Evolutionary conservation across 2,888 invertebrate species (phyloP).

Genomic region (Sphaerophoria taeniata): DNA sequence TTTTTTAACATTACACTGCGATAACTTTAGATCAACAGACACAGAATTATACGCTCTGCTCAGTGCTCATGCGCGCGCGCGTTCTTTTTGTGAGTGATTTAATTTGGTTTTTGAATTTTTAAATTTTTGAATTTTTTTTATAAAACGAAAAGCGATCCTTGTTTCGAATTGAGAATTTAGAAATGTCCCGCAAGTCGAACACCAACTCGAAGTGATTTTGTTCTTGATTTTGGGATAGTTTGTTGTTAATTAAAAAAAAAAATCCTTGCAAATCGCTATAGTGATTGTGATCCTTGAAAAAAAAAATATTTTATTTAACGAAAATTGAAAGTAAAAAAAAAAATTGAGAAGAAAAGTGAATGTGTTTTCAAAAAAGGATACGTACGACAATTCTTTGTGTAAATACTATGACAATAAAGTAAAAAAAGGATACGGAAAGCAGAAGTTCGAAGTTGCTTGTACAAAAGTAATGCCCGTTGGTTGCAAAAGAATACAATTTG

Average conservation of each 20-base stretch:
- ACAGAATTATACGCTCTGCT: conserved; percentile 75
- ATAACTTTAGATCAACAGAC: conserved; percentile 81
- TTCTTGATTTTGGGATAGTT: neutral
- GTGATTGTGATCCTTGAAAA: neutral
- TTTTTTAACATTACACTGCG: conserved; percentile 82
- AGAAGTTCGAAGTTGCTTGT: neutral
- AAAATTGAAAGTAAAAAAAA: neutral
- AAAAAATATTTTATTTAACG: neutral
- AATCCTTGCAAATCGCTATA: conserved; percentile 8
- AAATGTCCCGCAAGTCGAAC: conserved; percentile 40
- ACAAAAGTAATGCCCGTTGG: conserved; percentile 27
- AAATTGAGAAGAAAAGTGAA: conserved; percentile 49
- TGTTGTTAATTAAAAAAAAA: neutral
- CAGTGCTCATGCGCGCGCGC: conserved; percentile 77
- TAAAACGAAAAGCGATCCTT: neutral
- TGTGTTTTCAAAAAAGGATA: conserved; percentile 59
- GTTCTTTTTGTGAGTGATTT: conserved; percentile 30
- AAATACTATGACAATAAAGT: conserved; percentile 40
- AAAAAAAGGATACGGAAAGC: neutral
- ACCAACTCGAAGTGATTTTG: conserved; percentile 26
- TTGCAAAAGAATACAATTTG: conserved; percentile 2
- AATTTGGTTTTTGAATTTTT: too few relatives aligned
- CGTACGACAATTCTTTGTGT: neutral
- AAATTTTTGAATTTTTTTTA: neutral
- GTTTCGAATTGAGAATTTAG: neutral